These are phyloP conservation scores for Betta splendens DNA, from an alignment of 2,797 vertebrate species.

Conservation along the genomic window DNA sequence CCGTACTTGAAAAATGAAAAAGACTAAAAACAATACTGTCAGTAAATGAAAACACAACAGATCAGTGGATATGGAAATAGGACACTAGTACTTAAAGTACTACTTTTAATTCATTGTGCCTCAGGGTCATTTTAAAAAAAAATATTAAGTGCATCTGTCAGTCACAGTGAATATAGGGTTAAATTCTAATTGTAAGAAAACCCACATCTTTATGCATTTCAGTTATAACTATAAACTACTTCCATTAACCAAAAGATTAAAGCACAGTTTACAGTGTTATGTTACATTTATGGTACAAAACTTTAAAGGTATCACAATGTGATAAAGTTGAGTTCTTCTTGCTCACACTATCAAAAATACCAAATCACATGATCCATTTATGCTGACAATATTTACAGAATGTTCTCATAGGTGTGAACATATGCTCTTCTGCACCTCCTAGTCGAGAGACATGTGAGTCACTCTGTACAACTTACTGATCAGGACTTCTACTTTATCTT, in stretches of 20 bases:
- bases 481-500: conserved; percentile 84
- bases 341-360: conserved; percentile 8
- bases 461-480: conserved; percentile 87
- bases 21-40: neutral
- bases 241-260: too few relatives aligned
- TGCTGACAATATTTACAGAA: neutral
- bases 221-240: too few relatives aligned
- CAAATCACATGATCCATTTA: conserved; percentile 14
- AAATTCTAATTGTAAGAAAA: neutral
- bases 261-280: neutral
- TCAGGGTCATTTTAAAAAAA: too few relatives aligned
- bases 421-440: conserved; percentile 9
- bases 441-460: conserved; percentile 64
- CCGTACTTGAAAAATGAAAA: conserved; percentile 2
- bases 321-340: neutral
- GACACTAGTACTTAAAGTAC: neutral
- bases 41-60: neutral
- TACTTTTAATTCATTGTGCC: too few relatives aligned
- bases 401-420: neutral
- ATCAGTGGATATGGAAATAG: neutral
- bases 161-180: conserved; percentile 2
- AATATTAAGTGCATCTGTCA: neutral
- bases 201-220: neutral
- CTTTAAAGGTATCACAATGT: conserved; percentile 7
- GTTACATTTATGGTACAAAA: conserved; percentile 20